Evolutionary conservation across 2,113 vertebrate species (phyloP).

Genomic region (Accipiter virgatus): DNA sequence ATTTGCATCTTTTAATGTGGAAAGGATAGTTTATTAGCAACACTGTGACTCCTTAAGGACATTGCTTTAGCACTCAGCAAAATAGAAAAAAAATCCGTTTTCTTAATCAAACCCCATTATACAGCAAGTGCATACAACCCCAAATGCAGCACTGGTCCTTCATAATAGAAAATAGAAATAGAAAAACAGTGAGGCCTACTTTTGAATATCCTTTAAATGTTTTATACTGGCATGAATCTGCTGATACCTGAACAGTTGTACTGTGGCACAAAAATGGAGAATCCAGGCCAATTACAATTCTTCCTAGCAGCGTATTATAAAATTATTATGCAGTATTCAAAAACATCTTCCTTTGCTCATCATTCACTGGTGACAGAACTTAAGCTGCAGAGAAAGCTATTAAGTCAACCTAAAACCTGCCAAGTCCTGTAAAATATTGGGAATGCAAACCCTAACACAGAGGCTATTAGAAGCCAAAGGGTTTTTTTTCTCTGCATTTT

Average conservation of each 20-base stretch:
- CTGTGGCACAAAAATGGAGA: neutral
- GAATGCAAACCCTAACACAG: neutral
- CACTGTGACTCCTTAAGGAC: neutral
- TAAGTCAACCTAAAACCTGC: neutral
- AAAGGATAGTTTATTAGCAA: neutral
- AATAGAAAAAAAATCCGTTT: neutral
- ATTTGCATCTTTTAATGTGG: neutral
- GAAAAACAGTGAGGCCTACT: neutral
- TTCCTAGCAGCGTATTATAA: neutral
- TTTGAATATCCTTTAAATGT: neutral
- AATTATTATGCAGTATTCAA: neutral
- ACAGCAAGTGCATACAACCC: neutral
- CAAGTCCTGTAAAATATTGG: neutral
- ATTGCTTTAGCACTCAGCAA: neutral
- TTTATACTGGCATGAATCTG: neutral
- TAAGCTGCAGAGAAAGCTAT: neutral
- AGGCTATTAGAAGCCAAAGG: neutral
- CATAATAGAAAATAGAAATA: neutral
- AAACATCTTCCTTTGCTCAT: neutral
- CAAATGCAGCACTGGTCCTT: neutral
- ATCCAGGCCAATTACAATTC: neutral
- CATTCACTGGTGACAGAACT: neutral
- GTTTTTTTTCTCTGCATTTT: neutral
- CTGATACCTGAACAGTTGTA: neutral
- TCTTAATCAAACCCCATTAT: neutral